Conservation (phyloP, 2,797 vertebrate species). For the Alectoris magna region DNA sequence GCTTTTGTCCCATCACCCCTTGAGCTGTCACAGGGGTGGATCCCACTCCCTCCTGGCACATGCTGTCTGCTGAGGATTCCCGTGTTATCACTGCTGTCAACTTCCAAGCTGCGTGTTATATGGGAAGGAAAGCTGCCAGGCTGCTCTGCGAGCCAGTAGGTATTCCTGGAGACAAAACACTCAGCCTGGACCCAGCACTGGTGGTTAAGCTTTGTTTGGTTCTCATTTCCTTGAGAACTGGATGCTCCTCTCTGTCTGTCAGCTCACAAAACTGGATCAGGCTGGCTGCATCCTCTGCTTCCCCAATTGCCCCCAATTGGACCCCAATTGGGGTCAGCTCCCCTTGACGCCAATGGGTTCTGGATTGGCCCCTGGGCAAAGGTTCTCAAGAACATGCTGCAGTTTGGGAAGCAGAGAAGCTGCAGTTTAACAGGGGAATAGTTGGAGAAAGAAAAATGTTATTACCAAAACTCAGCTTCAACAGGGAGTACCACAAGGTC, state of each 20-base stretch:
- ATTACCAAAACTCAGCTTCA: neutral
- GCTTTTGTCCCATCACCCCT: neutral
- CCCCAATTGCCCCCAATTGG: neutral
- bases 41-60: neutral
- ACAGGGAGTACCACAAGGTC: neutral
- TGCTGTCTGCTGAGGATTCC: neutral
- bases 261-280: neutral
- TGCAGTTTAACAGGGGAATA: neutral
- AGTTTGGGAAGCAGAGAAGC: neutral
- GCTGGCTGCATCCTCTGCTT: neutral
- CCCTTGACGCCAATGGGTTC: rapidly evolving
- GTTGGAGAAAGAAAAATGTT: neutral
- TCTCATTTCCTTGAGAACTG: neutral
- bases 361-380: neutral
- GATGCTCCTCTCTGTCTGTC: neutral
- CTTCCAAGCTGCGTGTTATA: neutral
- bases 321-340: neutral
- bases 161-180: conserved; percentile 15
- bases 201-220: neutral
- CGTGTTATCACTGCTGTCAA: neutral
- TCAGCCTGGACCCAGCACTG: neutral
- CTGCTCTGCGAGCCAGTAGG: neutral
- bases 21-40: neutral
- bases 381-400: neutral
- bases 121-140: neutral